Evolutionary conservation across 2,888 invertebrate genomes (phyloP).

Genomic region (Perdita meconis): DNA sequence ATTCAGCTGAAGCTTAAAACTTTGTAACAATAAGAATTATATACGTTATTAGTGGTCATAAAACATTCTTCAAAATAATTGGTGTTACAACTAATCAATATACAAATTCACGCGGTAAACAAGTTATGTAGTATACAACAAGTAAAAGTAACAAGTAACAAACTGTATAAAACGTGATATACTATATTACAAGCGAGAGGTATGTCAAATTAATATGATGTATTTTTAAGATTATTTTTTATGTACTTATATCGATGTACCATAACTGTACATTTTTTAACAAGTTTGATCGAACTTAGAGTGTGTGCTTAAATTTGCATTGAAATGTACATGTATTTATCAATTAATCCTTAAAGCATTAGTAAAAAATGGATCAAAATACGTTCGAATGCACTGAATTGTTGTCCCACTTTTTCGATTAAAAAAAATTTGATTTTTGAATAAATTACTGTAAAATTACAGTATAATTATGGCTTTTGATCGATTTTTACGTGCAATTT

Average conservation of each 20-base stretch:
- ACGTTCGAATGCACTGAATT: background rate
- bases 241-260: constrained; percentile 19
- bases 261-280: constrained; percentile 26
- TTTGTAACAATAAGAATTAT: constrained; percentile 12
- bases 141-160: constrained; percentile 8
- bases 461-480: background rate
- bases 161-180: constrained; percentile 16
- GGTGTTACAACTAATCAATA: background rate
- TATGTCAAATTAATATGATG: constrained; percentile 11
- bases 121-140: background rate
- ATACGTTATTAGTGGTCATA: background rate
- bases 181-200: background rate
- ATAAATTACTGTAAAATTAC: constrained; percentile 3
- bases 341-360: constrained; percentile 14
- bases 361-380: background rate
- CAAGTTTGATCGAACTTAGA: constrained; percentile 28
- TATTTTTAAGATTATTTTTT: constrained; percentile 15
- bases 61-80: constrained; percentile 3
- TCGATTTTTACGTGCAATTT: constrained; percentile 1
- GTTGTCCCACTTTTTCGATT: background rate
- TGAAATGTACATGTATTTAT: background rate
- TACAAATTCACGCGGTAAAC: too few relatives aligned
- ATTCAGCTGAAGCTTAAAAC: background rate
- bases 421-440: background rate
- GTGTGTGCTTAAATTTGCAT: constrained; percentile 37